Conservation (phyloP, 2,113 vertebrate genomes). For the Platycercus adscitus region DNA sequence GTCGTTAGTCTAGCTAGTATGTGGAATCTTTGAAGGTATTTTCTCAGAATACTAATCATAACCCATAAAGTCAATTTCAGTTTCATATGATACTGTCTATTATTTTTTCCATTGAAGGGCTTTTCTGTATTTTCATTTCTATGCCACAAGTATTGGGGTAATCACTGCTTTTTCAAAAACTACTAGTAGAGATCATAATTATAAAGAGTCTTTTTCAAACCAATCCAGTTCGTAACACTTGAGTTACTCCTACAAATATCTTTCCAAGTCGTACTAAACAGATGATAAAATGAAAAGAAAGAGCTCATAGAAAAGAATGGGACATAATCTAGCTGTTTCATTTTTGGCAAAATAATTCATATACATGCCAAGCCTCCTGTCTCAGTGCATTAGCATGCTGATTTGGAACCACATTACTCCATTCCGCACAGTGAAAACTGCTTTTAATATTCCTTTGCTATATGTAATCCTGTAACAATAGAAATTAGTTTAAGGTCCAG, state of each 20-base stretch:
- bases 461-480: background rate
- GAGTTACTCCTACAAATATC: background rate
- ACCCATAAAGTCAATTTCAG: background rate
- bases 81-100: background rate
- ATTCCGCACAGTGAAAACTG: background rate
- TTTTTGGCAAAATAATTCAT: background rate
- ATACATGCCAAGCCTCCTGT: background rate
- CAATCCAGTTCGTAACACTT: background rate
- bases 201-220: background rate
- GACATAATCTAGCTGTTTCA: background rate
- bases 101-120: background rate
- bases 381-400: background rate
- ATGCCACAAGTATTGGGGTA: background rate
- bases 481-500: background rate
- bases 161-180: background rate
- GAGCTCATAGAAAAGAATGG: background rate
- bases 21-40: background rate
- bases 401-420: background rate
- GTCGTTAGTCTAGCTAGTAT: background rate
- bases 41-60: background rate
- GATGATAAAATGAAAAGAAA: background rate
- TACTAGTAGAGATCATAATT: background rate
- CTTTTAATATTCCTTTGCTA: background rate
- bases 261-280: background rate
- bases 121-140: constrained; percentile 25